Evolutionary conservation across 35 echinoderm and acorn worm species (phyloP).

Genomic region (Amphiura filiformis): DNA sequence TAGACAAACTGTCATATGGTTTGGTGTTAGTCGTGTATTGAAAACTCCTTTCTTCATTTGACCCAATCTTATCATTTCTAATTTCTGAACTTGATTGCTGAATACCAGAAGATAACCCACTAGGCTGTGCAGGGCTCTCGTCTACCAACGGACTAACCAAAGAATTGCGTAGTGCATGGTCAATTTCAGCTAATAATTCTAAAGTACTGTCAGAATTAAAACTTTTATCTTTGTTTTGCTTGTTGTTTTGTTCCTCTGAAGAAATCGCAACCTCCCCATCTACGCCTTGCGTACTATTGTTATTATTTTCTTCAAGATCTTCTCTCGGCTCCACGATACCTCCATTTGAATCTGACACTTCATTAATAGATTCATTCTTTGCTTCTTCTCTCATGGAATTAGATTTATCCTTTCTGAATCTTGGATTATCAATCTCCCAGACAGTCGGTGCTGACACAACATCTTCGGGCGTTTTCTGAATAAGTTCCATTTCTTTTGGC

Average conservation of each 20-base stretch:
- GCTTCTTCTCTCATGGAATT: background rate
- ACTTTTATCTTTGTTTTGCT: background rate
- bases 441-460: background rate
- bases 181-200: slow-evolving; percentile 77
- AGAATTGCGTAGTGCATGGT: slow-evolving; percentile 55
- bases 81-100: background rate
- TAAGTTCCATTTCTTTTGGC: slow-evolving; percentile 4
- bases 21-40: background rate
- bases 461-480: background rate
- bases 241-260: background rate
- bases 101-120: background rate
- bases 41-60: no score
- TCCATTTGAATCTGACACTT: slow-evolving; percentile 8
- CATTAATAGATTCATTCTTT: background rate
- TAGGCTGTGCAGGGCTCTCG: no score
- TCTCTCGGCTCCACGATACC: background rate
- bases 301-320: background rate
- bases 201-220: slow-evolving; percentile 46
- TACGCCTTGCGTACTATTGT: background rate
- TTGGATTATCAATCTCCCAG: slow-evolving; percentile 72
- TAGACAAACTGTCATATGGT: no score
- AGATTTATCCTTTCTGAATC: slow-evolving; percentile 9
- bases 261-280: background rate
- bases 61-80: background rate
- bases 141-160: slow-evolving; percentile 51